Evolutionary conservation across 1,140 invertebrate species (phyloP), one percentile per base, ranked within the genome.

Genomic region (Procambarus clarkii): DNA sequence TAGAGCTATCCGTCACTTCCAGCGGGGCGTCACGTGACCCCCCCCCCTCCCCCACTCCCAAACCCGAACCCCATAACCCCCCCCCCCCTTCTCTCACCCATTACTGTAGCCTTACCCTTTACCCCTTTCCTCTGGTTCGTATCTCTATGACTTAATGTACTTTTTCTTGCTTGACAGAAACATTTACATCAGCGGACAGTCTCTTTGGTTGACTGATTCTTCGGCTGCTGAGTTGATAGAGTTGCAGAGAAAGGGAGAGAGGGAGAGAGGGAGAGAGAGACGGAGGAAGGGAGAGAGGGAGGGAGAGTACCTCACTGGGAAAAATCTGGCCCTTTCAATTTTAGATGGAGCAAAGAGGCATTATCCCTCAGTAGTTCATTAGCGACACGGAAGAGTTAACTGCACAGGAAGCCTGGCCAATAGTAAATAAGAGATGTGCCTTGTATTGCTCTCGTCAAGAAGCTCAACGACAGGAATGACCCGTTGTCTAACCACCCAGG

Each of bases 181-280:
- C n/a, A n/a, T n/a, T n/a, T n/a, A 8, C 50, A 11, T 54, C 50
- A 54, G 50, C 50, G 7, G 50, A 54, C 13, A 8, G 13, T 11
- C 13, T 54, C 13, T 8, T 54, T 11, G 13, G 50, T 11, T 54
- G 50, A 54, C 50, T 11, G 7, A 54, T 2, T 54, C 7, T 54
- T 0, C 13, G 50, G 50, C 13, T 0, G 2, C 8, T 11, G 54
- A n/a, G 54, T 5, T 54, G 46, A 81, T 1, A 81, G 45, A 48
- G 50, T 54, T 2, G 21, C 48, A 50, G 2, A 50, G 79, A 50
- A 0, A 50, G 79, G 54, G 48, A 81, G 79, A 81, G 79, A 81
- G 79, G 54, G 79, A 81, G 79, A 78, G 76, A 78, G 76, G 44
- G 76, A 78, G 76, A 78, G 76, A 78, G 76, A 78, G 76, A 78